Evolutionary conservation across 2,888 invertebrate species (phyloP), one percentile per base, ranked within the genome.

Genomic region (Rhagium mordax): DNA sequence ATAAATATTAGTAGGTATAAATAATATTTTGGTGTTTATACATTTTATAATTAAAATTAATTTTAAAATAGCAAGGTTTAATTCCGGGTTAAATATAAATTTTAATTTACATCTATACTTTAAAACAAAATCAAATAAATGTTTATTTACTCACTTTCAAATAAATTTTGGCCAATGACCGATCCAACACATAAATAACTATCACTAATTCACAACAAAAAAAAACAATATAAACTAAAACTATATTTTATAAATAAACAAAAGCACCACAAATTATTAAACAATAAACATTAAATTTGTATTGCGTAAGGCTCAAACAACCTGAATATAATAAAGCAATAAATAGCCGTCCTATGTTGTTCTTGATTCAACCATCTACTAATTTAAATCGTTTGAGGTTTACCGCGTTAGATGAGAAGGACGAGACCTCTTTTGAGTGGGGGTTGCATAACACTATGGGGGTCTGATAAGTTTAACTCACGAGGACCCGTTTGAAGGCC

Each of bases 331-430:
- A 80, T 79, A 77, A 80, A 81, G 78, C 77, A 81, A 82, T 82
- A 81, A 81, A 81, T 77, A 68, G 77, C 74, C 65, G 70, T 79
- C 80, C 81, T 81, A 79, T 78, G 75, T 81, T 79, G 82, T 80
- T 82, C 81, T 77, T 79, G 81, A 80, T 77, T 82, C 81, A 78
- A 79, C 74, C 81, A 81, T 80, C 81, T 78, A 85, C 85, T 85
- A 85, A 85, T 85, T 85, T 82, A 81, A 83, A 84, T 82, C 81
- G 81, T 83, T 84, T 80, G 79, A 80, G 83, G 79, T 83, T 82
- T 83, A 80, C 84, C 83, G 82, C 80, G 79, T 69, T 74, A 76
- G 71, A 77, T 59, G 65, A 55, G 57, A 67, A 67, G 74, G 67
- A 74, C 71, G 77, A 73, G 76, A 72, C 74, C 74, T 74, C 73